Evolutionary conservation across 2,113 vertebrate genomes (phyloP).

Genomic region (Monarcha castaneiventris): DNA sequence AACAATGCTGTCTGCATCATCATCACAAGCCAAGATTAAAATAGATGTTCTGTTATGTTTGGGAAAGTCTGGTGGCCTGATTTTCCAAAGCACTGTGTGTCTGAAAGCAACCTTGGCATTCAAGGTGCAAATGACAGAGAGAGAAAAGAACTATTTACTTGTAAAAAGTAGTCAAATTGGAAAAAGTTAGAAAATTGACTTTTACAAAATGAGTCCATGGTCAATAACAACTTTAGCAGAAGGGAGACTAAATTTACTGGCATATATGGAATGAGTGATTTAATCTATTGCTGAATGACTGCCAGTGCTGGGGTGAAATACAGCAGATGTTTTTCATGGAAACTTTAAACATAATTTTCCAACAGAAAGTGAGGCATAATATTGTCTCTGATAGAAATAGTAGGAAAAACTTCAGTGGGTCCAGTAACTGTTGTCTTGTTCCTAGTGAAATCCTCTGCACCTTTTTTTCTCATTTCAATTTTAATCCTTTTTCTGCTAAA

Average conservation of each 20-base stretch:
- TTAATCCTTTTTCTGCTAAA: not conserved
- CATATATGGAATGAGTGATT: conserved; percentile 36
- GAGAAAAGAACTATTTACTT: not conserved
- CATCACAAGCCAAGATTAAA: conserved; percentile 3
- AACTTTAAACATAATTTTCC: conserved; percentile 47
- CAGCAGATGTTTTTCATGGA: conserved; percentile 52
- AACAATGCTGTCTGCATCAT: not conserved
- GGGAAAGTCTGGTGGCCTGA: not conserved
- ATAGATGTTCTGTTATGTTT: not conserved
- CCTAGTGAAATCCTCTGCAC: not conserved
- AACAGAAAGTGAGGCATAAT: conserved; percentile 22
- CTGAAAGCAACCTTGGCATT: not conserved
- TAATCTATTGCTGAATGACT: not conserved
- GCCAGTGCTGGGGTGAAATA: conserved; percentile 42
- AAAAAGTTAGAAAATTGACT: not conserved
- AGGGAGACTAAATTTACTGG: conserved; percentile 24
- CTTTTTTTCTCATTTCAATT: not conserved
- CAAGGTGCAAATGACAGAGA: not conserved
- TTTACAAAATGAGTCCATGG: not conserved
- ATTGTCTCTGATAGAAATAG: not conserved
- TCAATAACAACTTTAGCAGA: conserved; percentile 49
- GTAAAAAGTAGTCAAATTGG: not conserved
- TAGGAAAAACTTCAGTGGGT: not conserved
- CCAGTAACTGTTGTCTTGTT: not conserved
- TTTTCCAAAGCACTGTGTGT: not conserved